Percentiles rank a stretch among this genome's conserved stretches.
These are phyloP conservation scores for Papilio elwesi DNA, from an alignment of 2,888 invertebrate species.

Conservation along the genomic window DNA sequence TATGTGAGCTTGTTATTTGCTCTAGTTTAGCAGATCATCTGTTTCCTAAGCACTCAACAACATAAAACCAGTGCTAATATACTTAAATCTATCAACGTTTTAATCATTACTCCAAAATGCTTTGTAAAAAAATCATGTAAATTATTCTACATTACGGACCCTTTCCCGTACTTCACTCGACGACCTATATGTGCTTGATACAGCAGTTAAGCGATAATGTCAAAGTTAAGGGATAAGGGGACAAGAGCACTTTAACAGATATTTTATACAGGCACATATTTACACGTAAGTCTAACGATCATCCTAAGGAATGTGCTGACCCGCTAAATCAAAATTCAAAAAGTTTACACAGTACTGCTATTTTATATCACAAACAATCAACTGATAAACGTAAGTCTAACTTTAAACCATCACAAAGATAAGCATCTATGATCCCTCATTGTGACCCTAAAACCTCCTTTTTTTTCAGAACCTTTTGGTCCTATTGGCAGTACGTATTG, in stretches of 20 bases:
- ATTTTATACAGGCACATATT: background rate
- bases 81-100: background rate
- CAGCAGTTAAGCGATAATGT: slow-evolving; percentile 16
- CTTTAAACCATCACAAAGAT: no score
- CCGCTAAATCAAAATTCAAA: no score
- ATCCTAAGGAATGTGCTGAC: no score
- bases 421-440: no score
- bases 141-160: background rate
- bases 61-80: background rate
- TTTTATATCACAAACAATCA: no score
- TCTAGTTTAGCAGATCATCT: background rate
- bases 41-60: background rate
- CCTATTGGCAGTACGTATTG: no score
- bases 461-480: no score
- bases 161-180: slow-evolving; percentile 11
- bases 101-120: background rate
- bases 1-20: no score
- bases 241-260: background rate
- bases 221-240: slow-evolving; percentile 13
- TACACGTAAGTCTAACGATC: background rate
- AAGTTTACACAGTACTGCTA: no score
- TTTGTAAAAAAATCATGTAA: slow-evolving; percentile 3
- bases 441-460: no score
- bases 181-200: slow-evolving; percentile 17
- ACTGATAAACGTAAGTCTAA: no score